phyloP scores from a whole-genome alignment of 1,140 invertebrate species.

The Acarapis woodi region DNA sequence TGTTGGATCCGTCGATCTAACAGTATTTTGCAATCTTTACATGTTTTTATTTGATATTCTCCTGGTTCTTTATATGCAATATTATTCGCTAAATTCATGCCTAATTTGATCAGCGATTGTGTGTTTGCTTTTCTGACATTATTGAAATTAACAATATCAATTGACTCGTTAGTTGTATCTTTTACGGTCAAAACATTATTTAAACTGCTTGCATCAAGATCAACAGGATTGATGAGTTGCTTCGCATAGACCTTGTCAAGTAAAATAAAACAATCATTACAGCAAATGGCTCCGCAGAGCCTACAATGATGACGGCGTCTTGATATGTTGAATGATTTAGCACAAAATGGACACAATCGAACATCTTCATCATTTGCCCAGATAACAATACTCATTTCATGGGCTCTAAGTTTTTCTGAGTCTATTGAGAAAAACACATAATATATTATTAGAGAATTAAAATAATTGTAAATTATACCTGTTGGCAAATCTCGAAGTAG shows the following conservation, averaged over 20 bases:
- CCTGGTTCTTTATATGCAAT: no score
- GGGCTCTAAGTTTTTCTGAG: constrained; percentile 13
- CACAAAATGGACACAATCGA: constrained; percentile 64
- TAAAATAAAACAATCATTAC: constrained; percentile 69
- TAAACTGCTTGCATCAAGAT: constrained; percentile 3
- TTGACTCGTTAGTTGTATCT: not conserved
- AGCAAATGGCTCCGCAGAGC: constrained; percentile 80
- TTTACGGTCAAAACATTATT: not conserved
- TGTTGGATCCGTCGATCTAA: constrained; percentile 47
- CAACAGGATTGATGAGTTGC: constrained; percentile 23
- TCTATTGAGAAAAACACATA: not conserved
- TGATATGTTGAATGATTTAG: constrained; percentile 51
- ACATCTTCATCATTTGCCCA: constrained; percentile 79
- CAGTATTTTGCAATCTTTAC: constrained; percentile 43
- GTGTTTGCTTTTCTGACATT: not conserved
- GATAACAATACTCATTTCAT: constrained; percentile 47
- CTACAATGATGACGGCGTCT: constrained; percentile 80
- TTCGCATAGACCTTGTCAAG: constrained; percentile 48
- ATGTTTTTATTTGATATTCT: constrained; percentile 33
- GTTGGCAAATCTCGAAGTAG: constrained; percentile 44
- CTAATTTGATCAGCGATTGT: not conserved
- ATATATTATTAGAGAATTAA: not conserved
- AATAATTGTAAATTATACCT: not conserved
- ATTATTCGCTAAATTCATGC: not conserved
- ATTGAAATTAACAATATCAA: not conserved